Percentiles rank a stretch among this genome's conserved stretches.
Conservation (phyloP, 2,113 vertebrate genomes). For the Columbina picui region DNA sequence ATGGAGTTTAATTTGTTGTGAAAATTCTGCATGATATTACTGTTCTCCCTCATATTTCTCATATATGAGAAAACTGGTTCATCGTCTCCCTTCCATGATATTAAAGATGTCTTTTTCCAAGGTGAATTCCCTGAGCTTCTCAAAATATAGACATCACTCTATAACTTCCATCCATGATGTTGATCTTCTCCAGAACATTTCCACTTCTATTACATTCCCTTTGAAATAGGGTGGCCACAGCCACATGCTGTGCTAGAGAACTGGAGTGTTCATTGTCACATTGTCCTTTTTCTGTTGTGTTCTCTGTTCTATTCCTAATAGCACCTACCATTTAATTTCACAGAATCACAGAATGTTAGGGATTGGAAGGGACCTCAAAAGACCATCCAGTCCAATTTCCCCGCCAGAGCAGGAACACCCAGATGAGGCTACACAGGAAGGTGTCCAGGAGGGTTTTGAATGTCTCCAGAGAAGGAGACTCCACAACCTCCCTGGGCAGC, state of each 20-base stretch:
- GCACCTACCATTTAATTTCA: not conserved
- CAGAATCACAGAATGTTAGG: too few species aligned
- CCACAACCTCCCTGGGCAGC: too few species aligned
- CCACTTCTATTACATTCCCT: not conserved
- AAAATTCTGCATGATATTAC: not conserved
- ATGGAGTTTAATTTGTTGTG: not conserved
- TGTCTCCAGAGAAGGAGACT: too few species aligned
- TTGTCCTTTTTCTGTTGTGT: not conserved
- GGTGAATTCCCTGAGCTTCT: not conserved
- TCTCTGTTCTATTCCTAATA: not conserved
- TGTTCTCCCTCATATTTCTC: not conserved
- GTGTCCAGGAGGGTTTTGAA: too few species aligned
- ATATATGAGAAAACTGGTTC: not conserved
- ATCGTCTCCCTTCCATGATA: not conserved
- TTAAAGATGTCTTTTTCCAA: not conserved
- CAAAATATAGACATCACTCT: rapidly evolving
- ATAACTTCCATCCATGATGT: rapidly evolving
- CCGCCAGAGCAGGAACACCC: too few species aligned
- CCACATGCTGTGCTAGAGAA: not conserved
- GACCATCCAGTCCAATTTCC: too few species aligned
- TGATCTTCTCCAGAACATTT: not conserved
- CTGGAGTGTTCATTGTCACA: not conserved
- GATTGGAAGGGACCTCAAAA: too few species aligned
- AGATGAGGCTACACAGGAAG: too few species aligned
- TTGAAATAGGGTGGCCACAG: not conserved